Evolutionary conservation across 2,888 invertebrate species (phyloP).

Genomic region (Zygothrica quintamaculata): DNA sequence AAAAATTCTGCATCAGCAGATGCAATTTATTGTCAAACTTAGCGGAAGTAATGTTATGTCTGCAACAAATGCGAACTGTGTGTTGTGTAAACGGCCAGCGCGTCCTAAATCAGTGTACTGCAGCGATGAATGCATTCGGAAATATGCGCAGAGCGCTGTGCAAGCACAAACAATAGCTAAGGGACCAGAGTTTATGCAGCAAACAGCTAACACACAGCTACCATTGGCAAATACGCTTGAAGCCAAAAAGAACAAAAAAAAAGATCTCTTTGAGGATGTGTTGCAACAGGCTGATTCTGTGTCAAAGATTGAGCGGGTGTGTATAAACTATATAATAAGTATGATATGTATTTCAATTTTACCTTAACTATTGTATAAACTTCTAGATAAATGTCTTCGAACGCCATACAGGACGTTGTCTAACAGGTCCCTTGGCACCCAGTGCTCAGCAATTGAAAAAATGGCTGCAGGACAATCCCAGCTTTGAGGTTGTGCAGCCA

Average conservation of each 20-base stretch:
- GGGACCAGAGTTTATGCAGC: constrained; percentile 52
- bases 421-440: constrained; percentile 93
- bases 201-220: constrained; percentile 9
- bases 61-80: constrained; percentile 85
- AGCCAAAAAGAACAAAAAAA: constrained; percentile 81
- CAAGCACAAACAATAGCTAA: constrained; percentile 64
- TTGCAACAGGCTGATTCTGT: constrained; percentile 79
- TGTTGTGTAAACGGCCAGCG: constrained; percentile 90
- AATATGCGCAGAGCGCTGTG: constrained; percentile 91
- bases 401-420: constrained; percentile 89
- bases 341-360: not conserved
- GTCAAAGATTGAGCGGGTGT: constrained; percentile 83
- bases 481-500: constrained; percentile 92
- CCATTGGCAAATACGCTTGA: constrained; percentile 54
- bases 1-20: constrained; percentile 56
- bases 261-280: constrained; percentile 83
- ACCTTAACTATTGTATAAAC: constrained; percentile 4
- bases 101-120: constrained; percentile 95
- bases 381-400: constrained; percentile 91
- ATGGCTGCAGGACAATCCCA: constrained; percentile 94
- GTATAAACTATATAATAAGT: not conserved
- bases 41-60: constrained; percentile 25
- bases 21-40: constrained; percentile 69
- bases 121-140: constrained; percentile 93
- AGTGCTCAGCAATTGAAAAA: constrained; percentile 90